These are phyloP conservation scores for Dromaius novaehollandiae DNA, from an alignment of 2,113 vertebrate species.

Conservation along the genomic window DNA sequence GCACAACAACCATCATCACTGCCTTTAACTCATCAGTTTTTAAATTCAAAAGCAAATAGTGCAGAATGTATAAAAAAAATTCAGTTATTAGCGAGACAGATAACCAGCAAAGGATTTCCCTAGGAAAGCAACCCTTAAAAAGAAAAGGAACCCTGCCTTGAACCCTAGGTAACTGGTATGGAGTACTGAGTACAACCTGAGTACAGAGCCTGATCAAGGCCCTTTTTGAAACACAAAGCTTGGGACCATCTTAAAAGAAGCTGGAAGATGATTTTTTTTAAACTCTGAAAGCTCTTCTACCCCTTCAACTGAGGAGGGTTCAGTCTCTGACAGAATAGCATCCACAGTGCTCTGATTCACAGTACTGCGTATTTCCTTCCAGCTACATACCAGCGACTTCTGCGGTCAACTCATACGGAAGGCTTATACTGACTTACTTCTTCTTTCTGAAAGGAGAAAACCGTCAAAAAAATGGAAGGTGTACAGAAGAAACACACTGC, in stretches of 20 bases:
- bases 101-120: background rate
- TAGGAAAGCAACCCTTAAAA: background rate
- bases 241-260: background rate
- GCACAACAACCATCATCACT: background rate
- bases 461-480: background rate
- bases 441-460: background rate
- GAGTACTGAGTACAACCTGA: background rate
- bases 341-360: too few species aligned
- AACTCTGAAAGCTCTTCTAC: background rate
- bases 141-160: background rate
- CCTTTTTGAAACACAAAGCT: background rate
- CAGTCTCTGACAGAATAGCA: background rate
- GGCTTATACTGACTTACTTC: background rate
- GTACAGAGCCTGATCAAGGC: background rate
- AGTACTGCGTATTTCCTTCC: background rate
- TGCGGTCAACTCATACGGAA: background rate
- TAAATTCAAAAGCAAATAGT: background rate
- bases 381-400: background rate
- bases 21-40: background rate
- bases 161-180: background rate
- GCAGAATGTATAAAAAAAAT: background rate
- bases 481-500: background rate
- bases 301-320: background rate
- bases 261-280: background rate
- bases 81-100: background rate